A percentile compares a stretch with the other conserved stretches of the same genome.
These are phyloP conservation scores for Puntigrus tetrazona DNA, from an alignment of 2,113 vertebrate species.

Conservation along the genomic window DNA sequence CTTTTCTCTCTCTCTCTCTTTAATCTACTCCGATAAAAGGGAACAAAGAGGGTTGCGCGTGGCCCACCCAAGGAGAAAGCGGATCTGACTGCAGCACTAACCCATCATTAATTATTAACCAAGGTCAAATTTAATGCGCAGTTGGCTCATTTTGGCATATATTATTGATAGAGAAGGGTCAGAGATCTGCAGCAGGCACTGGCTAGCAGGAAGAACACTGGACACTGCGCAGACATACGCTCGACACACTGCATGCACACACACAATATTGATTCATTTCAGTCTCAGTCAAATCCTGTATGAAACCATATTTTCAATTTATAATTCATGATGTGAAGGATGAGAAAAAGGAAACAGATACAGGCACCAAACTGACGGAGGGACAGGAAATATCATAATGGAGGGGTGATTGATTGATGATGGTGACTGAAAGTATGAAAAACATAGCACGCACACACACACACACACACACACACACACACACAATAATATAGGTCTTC, in stretches of 20 bases:
- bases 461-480: too few species aligned
- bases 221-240: constrained; percentile 19
- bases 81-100: constrained; percentile 59
- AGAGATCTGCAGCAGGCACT: constrained; percentile 42
- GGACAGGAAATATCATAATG: constrained; percentile 3
- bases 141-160: constrained; percentile 77
- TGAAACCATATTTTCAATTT: constrained; percentile 35
- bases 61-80: constrained; percentile 53
- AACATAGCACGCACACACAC: too few species aligned
- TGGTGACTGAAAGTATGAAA: too few species aligned
- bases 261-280: constrained; percentile 32
- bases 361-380: not conserved
- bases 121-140: constrained; percentile 82
- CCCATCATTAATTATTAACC: constrained; percentile 80
- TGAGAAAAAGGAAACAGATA: constrained; percentile 2
- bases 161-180: constrained; percentile 80
- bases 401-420: too few species aligned
- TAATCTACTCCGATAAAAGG: constrained; percentile 48
- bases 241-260: not conserved
- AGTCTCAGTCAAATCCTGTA: constrained; percentile 27
- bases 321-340: constrained; percentile 20
- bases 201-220: constrained; percentile 64
- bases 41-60: constrained; percentile 29
- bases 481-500: not conserved
- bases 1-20: constrained; percentile 1